Conservation (phyloP, 2,113 vertebrate species). For the Amphiprion ocellaris region DNA sequence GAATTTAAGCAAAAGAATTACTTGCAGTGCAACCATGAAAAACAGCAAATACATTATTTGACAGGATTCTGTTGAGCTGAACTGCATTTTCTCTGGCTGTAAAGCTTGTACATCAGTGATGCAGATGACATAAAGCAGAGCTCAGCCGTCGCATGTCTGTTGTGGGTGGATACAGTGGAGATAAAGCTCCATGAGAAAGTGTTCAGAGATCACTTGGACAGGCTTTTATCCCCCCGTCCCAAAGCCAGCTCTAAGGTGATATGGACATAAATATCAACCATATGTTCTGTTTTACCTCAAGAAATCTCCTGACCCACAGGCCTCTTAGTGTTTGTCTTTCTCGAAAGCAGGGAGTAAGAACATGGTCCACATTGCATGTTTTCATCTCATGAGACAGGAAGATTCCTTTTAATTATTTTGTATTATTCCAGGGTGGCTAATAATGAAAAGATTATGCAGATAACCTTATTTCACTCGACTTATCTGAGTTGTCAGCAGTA, state of each 20-base stretch:
- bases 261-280: conserved; percentile 34
- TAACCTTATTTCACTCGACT: conserved; percentile 49
- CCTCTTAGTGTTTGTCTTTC: conserved; percentile 28
- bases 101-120: conserved; percentile 15
- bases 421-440: conserved; percentile 33
- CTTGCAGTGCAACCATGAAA: not conserved
- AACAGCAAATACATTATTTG: too few relatives aligned
- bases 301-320: conserved; percentile 39
- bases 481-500: conserved; percentile 58
- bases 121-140: conserved; percentile 39
- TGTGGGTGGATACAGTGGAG: conserved; percentile 22
- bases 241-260: conserved; percentile 17
- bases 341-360: conserved; percentile 39
- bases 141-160: conserved; percentile 25
- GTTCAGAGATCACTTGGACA: conserved; percentile 24
- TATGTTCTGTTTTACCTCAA: conserved; percentile 54
- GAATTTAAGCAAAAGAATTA: not conserved
- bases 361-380: conserved; percentile 19
- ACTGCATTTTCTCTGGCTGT: not conserved
- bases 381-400: conserved; percentile 37
- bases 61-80: not conserved
- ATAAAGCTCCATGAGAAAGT: conserved; percentile 42
- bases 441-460: conserved; percentile 56
- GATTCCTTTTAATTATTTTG: conserved; percentile 57
- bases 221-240: conserved; percentile 15